phyloP scores from a whole-genome alignment of 92 coral and sea anemone species.

The Metridium senile region DNA sequence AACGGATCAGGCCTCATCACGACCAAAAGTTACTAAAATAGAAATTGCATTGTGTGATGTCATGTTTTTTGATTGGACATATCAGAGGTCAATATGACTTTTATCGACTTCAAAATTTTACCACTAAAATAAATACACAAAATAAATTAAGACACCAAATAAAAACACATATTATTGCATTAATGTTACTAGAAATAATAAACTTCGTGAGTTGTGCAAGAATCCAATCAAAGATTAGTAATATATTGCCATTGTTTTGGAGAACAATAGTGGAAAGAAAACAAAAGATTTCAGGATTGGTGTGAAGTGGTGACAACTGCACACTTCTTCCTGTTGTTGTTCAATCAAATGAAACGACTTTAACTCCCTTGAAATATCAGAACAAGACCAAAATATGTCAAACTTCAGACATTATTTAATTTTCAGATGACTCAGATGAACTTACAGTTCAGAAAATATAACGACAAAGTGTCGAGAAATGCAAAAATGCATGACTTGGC shows the following conservation, averaged over 20 bases:
- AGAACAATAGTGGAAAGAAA: constrained; percentile 7
- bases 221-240: neutral
- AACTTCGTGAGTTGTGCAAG: too few species aligned
- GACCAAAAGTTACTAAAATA: neutral
- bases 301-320: neutral
- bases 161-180: too few species aligned
- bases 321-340: neutral
- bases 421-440: neutral
- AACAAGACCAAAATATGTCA: neutral
- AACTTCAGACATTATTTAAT: neutral
- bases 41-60: neutral
- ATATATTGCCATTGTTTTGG: neutral
- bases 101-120: neutral
- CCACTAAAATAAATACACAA: neutral
- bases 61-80: neutral
- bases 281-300: neutral
- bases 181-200: too few species aligned
- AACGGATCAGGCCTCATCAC: neutral
- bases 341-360: neutral
- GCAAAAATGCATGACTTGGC: neutral
- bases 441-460: neutral
- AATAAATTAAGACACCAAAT: too few species aligned
- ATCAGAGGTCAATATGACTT: neutral
- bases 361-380: neutral
- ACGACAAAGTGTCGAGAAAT: neutral